Base-by-base conservation (phyloP, 2,797 vertebrate genomes). In the Nasua narica region DNA sequence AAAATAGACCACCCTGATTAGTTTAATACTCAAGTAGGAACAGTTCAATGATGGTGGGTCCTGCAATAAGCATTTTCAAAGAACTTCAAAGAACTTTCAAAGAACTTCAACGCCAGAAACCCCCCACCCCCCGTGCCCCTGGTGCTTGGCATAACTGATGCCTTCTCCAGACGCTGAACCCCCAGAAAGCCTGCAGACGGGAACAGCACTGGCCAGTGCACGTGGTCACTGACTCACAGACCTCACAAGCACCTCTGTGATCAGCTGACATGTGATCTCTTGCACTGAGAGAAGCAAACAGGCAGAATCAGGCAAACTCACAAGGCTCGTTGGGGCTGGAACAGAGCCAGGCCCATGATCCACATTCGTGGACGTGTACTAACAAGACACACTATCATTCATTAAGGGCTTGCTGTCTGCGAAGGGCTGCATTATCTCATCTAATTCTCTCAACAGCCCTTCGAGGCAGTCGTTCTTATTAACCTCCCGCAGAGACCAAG, bases 341-440 rank as follows among this genome's bases (percentile, higher is more conserved):
- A 54, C 12, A 72, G 46, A 76, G 62, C 12, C 9, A 18, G 46
- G 35, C 46, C 43, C 46, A 1, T 19, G 32, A 40, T 40, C 69
- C 48, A 27, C 5, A n/a, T 32, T 13, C 9, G 0, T 0, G 1
- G 23, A 78, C 0, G 11, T n/a, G 0, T 15, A 43, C 21, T 8
- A 43, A 37, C 3, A 67, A 54, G n/a, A 74, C 62, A 32, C 40
- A 48, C 92, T 43, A 4, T 35, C 37, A 62, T 16, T 76, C 37
- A 70, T 6, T 13, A 52, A 56, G 23, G 13, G 40, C 37, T 72
- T 40, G 23, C 5, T 29, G 62, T 21, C 35, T 3, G 50, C 16
- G 70, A 52, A 86, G n/a, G 65, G 56, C 29, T 50, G 37, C 7
- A 87, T 56, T 12, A 56, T 11, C 87, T 88, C 50, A 58, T 46